Conservation (phyloP, 2,797 vertebrate genomes). For the Pempheris klunzingeri region DNA sequence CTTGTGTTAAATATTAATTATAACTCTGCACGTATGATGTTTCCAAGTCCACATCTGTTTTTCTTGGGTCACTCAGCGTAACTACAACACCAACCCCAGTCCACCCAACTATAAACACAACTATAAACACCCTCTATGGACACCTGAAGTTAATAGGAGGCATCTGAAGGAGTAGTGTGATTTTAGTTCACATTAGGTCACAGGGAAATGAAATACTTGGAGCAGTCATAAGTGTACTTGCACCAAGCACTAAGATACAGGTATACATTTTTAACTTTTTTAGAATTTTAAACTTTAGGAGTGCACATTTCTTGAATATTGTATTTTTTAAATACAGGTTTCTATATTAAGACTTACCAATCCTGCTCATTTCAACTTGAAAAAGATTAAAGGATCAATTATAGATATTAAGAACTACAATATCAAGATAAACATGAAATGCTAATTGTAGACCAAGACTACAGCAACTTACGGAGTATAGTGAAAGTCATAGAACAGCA, state of each 20-base stretch:
- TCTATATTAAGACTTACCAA: neutral
- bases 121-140: neutral
- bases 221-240: no score
- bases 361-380: no score
- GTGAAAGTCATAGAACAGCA: neutral
- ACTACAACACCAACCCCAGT: neutral
- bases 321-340: neutral
- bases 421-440: neutral
- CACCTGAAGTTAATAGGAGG: neutral
- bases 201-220: no score
- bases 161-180: neutral
- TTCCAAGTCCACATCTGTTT: neutral
- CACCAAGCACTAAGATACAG: neutral
- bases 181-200: neutral
- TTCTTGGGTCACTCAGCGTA: neutral
- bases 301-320: neutral
- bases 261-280: neutral
- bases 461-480: neutral
- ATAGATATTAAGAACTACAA: neutral
- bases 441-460: neutral
- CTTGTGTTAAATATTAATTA: conserved; percentile 56
- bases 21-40: neutral
- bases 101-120: neutral
- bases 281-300: neutral
- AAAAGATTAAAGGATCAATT: neutral